phyloP scores from a whole-genome alignment of 1,140 invertebrate genomes.

The Drosophila sp. region DNA sequence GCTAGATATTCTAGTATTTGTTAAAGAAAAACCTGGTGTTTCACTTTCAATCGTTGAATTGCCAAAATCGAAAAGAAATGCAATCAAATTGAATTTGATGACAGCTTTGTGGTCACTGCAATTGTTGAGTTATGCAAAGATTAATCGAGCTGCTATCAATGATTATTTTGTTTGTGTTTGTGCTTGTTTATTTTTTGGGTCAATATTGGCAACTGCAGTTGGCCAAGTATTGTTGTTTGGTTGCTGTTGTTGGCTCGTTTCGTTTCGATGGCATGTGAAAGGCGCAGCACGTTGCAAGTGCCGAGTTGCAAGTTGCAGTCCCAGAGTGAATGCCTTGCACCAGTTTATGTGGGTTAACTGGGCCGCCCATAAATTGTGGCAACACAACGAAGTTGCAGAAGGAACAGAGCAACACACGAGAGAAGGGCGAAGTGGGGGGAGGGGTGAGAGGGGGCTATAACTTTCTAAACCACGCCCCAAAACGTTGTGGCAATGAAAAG shows the following conservation, averaged over 20 bases:
- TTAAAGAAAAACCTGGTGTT: not conserved
- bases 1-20: too few relatives aligned
- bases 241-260: conserved; percentile 13
- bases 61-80: not conserved
- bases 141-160: conserved; percentile 25
- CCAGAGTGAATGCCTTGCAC: conserved; percentile 77
- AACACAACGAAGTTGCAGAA: conserved; percentile 2
- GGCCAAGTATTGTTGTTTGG: conserved; percentile 27
- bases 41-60: not conserved
- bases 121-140: conserved; percentile 27
- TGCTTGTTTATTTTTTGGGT: conserved; percentile 38
- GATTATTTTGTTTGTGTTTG: conserved; percentile 14
- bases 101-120: not conserved
- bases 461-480: conserved; percentile 74
- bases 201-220: conserved; percentile 41
- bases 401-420: not conserved
- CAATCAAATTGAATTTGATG: not conserved
- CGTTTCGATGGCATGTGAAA: conserved; percentile 42
- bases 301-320: conserved; percentile 43
- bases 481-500: conserved; percentile 58
- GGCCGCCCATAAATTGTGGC: conserved; percentile 46
- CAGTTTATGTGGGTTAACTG: conserved; percentile 67
- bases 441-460: conserved; percentile 31
- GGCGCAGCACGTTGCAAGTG: conserved; percentile 16
- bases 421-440: too few relatives aligned